A percentile compares a stretch with the other conserved stretches of the same genome.
Conservation (phyloP, 2,797 vertebrate species). For the Aulostomus chinensis region DNA sequence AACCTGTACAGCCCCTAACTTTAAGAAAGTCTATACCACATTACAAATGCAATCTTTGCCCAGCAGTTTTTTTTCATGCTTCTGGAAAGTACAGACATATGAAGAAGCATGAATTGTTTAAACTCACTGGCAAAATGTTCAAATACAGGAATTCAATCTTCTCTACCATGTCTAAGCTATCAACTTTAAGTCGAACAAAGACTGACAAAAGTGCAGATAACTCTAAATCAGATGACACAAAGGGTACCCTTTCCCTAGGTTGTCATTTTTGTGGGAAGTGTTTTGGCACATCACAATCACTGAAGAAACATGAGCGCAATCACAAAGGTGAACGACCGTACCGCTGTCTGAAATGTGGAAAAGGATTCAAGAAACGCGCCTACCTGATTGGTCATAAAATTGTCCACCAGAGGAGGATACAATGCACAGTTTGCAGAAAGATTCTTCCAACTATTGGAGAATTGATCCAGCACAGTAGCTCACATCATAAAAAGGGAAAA, state of each 20-base stretch:
- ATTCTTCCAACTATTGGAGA: conserved; percentile 75
- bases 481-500: conserved; percentile 71
- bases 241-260: conserved; percentile 11
- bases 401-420: conserved; percentile 76
- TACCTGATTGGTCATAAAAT: conserved; percentile 73
- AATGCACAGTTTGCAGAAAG: conserved; percentile 80
- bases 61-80: conserved; percentile 66
- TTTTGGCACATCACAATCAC: conserved; percentile 39
- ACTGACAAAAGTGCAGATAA: conserved; percentile 14
- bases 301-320: conserved; percentile 66
- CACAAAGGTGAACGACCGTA: conserved; percentile 79
- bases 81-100: conserved; percentile 79
- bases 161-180: conserved; percentile 13
- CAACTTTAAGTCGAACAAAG: conserved; percentile 1
- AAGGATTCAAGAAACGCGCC: conserved; percentile 64
- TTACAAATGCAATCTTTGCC: conserved; percentile 75
- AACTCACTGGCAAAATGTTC: conserved; percentile 63
- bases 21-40: neutral
- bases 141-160: conserved; percentile 51
- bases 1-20: conserved; percentile 9
- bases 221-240: conserved; percentile 1
- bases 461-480: conserved; percentile 76
- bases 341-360: conserved; percentile 77
- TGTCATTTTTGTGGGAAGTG: conserved; percentile 76
- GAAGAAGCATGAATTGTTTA: conserved; percentile 74